Evolutionary conservation across 2,797 vertebrate species (phyloP).

Genomic region (Chaenodraco wilsoni): DNA sequence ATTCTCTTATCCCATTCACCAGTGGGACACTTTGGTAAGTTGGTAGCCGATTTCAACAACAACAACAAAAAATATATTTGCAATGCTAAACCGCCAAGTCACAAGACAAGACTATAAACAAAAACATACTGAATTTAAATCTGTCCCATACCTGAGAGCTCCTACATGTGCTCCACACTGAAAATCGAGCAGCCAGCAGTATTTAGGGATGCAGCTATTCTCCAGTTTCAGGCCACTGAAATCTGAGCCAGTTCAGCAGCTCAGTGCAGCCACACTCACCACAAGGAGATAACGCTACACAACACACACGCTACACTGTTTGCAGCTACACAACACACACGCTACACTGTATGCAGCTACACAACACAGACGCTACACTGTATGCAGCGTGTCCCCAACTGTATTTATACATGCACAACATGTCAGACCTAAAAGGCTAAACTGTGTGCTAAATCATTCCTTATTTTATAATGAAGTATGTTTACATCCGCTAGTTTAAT

Average conservation of each 20-base stretch:
- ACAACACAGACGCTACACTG: slow-evolving; percentile 11
- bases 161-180: slow-evolving; percentile 2
- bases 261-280: slow-evolving; percentile 44
- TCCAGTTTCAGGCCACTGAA: slow-evolving; percentile 73
- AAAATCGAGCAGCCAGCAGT: slow-evolving; percentile 37
- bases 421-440: not conserved
- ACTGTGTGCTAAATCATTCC: not conserved
- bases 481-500: not conserved
- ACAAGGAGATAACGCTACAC: slow-evolving; percentile 31
- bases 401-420: slow-evolving; percentile 17
- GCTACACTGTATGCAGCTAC: slow-evolving; percentile 10
- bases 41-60: too few relatives aligned
- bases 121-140: not conserved
- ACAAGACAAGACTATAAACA: not conserved
- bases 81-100: too few relatives aligned
- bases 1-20: too few relatives aligned
- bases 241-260: slow-evolving; percentile 63
- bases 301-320: slow-evolving; percentile 16
- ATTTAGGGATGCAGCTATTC: slow-evolving; percentile 48
- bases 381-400: slow-evolving; percentile 3
- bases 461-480: not conserved
- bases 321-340: not conserved
- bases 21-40: too few relatives aligned
- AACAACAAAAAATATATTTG: too few relatives aligned
- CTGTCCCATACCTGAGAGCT: slow-evolving; percentile 41